Conservation (phyloP, 2,113 vertebrate genomes). For the Microcebus jonahi region DNA sequence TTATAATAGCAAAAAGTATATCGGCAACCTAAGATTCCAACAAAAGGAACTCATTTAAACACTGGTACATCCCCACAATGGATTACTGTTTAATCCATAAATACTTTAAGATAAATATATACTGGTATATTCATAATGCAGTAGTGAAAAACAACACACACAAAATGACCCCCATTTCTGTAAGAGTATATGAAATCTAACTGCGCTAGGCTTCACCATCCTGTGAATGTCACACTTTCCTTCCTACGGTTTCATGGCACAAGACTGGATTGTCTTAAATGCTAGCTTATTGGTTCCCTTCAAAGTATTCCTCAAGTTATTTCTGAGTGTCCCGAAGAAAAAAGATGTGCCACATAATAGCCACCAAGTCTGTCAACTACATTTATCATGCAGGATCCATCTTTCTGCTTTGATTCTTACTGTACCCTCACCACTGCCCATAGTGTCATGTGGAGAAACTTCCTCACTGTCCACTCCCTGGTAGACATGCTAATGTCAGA, state of each 20-base stretch:
- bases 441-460: background rate
- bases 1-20: slow-evolving; percentile 41
- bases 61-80: background rate
- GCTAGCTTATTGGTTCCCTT: background rate
- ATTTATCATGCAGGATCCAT: background rate
- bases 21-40: background rate
- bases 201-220: background rate
- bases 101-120: slow-evolving; percentile 17
- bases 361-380: background rate
- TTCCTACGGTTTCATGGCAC: background rate
- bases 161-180: background rate
- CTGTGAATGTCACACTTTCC: background rate
- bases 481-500: background rate
- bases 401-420: background rate
- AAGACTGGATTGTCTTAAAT: background rate
- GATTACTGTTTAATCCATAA: background rate
- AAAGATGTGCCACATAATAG: background rate
- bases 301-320: background rate
- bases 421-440: background rate
- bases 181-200: background rate
- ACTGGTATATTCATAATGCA: background rate
- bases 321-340: background rate
- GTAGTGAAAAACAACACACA: slow-evolving; percentile 42
- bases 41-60: slow-evolving; percentile 7
- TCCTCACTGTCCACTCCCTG: background rate